A percentile compares a stretch with the other conserved stretches of the same genome.
These are phyloP conservation scores for Nomada fucata DNA, from an alignment of 2,888 invertebrate genomes.

Conservation along the genomic window DNA sequence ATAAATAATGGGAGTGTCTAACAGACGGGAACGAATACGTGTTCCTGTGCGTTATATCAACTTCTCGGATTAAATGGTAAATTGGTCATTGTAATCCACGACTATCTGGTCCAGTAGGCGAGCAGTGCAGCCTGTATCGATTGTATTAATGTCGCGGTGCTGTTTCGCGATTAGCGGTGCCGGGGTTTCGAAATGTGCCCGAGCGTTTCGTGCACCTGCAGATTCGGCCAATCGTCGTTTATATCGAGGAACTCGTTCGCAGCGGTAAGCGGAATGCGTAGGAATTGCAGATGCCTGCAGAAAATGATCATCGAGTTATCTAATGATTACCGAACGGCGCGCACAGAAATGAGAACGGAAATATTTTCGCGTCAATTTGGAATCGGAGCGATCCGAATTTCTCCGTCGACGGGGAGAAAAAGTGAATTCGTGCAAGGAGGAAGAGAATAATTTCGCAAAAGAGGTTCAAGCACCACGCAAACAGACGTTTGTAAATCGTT, in stretches of 20 bases:
- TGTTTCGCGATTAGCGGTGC: constrained; percentile 47
- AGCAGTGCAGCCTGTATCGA: constrained; percentile 53
- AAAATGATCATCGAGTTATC: too few species aligned
- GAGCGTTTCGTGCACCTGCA: constrained; percentile 19
- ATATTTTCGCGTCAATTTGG: too few species aligned
- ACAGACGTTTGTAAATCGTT: too few species aligned
- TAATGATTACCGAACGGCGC: too few species aligned
- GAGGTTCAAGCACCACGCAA: too few species aligned
- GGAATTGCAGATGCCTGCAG: background rate
- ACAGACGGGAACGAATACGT: constrained; percentile 45
- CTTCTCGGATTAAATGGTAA: constrained; percentile 65
- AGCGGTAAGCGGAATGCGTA: background rate
- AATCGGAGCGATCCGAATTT: too few species aligned
- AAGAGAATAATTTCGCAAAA: too few species aligned
- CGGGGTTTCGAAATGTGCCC: constrained; percentile 38
- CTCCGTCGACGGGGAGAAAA: too few species aligned
- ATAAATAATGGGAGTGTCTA: constrained; percentile 61
- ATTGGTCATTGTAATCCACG: constrained; percentile 64
- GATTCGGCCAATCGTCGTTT: constrained; percentile 12
- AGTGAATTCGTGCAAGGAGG: too few species aligned
- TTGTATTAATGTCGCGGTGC: constrained; percentile 62
- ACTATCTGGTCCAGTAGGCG: constrained; percentile 53
- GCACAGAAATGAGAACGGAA: too few species aligned
- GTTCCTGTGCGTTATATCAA: constrained; percentile 55
- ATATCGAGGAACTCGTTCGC: constrained; percentile 4